Percentiles rank a stretch among this genome's conserved stretches.
Conservation (phyloP, 2,888 invertebrate species). For the Noctua fimbriata region DNA sequence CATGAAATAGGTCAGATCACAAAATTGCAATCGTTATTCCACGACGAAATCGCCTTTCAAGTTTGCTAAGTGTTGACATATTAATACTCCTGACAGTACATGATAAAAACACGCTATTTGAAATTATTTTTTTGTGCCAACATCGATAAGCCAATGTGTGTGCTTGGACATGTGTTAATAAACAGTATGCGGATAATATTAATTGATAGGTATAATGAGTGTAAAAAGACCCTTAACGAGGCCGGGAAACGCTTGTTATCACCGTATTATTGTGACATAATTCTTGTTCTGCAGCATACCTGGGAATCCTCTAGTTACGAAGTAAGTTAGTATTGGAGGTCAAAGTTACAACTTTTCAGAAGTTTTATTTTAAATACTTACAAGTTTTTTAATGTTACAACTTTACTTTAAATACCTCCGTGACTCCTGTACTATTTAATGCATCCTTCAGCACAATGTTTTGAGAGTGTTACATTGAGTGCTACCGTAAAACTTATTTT, state of each 20-base stretch:
- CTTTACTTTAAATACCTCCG: too few species aligned
- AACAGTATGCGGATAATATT: neutral
- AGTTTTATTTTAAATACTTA: too few species aligned
- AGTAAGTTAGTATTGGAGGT: neutral
- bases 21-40: neutral
- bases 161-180: neutral
- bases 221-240: neutral
- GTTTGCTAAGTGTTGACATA: neutral
- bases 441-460: too few species aligned
- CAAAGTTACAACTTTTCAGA: neutral
- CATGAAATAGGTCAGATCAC: neutral
- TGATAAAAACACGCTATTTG: constrained; percentile 24
- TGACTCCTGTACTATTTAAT: too few species aligned
- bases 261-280: too few species aligned
- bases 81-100: neutral
- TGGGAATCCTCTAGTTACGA: neutral
- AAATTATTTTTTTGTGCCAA: constrained; percentile 20
- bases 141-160: constrained; percentile 9
- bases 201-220: neutral
- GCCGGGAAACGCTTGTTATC: neutral
- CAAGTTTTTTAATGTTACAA: too few species aligned
- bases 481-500: too few species aligned
- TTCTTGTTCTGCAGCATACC: neutral
- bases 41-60: neutral
- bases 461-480: too few species aligned